Evolutionary conservation across 1,140 invertebrate genomes (phyloP).

Genomic region (Orchesella cincta): DNA sequence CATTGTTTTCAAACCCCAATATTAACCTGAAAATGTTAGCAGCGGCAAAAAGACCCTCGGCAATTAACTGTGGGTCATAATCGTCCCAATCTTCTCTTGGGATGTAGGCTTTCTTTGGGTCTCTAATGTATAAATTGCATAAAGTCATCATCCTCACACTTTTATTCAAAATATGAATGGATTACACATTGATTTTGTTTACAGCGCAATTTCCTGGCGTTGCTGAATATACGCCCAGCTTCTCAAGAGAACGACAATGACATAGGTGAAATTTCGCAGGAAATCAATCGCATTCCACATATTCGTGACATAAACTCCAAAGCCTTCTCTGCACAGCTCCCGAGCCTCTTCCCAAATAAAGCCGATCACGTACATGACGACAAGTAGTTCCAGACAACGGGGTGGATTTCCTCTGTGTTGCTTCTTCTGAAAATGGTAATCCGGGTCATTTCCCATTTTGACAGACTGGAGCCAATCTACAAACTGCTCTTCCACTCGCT

Average conservation of each 20-base stretch:
- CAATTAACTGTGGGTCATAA: conserved; percentile 90
- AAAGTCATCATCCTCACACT: neutral
- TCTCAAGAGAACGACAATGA: conserved; percentile 74
- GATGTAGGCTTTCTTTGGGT: conserved; percentile 69
- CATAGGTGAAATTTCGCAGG: conserved; percentile 80
- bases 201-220: conserved; percentile 63
- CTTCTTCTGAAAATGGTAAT: conserved; percentile 12
- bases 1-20: neutral
- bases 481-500: conserved; percentile 75
- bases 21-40: conserved; percentile 85
- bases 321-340: conserved; percentile 81
- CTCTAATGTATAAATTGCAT: conserved; percentile 48
- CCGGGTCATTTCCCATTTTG: conserved; percentile 60
- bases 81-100: conserved; percentile 85
- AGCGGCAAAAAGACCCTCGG: conserved; percentile 90
- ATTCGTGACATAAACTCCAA: conserved; percentile 80
- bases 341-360: conserved; percentile 90
- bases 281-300: conserved; percentile 98
- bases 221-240: conserved; percentile 77
- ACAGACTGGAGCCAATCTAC: conserved; percentile 68
- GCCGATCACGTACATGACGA: conserved; percentile 75
- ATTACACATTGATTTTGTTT: conserved; percentile 11
- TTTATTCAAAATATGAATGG: neutral
- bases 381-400: conserved; percentile 73
- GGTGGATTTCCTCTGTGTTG: conserved; percentile 77